Conservation (phyloP, 2,888 invertebrate species). For the Pollenia labialis region DNA sequence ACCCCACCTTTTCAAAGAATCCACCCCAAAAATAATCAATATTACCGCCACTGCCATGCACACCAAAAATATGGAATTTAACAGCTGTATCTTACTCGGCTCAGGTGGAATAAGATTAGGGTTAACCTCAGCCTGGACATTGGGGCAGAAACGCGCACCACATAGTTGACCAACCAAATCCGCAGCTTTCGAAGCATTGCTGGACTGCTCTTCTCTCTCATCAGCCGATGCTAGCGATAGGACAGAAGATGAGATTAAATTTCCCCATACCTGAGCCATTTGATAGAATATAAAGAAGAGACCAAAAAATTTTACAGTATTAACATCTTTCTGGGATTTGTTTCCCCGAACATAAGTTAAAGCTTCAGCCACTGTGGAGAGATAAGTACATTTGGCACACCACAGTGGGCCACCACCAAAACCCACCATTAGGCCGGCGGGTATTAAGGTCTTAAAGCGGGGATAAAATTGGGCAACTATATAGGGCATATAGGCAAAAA, state of each 20-base stretch:
- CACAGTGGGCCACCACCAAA: conserved; percentile 96
- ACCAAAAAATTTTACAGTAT: conserved; percentile 96
- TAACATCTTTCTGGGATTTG: conserved; percentile 87
- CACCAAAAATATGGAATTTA: conserved; percentile 91
- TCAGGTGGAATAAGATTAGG: conserved; percentile 90
- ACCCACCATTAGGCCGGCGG: conserved; percentile 85
- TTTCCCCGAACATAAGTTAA: conserved; percentile 89
- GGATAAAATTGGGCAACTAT: conserved; percentile 96
- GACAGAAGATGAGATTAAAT: conserved; percentile 92
- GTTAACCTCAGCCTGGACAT: conserved; percentile 85
- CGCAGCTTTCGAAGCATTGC: conserved; percentile 72
- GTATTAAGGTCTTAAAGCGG: conserved; percentile 92
- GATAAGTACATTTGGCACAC: conserved; percentile 97
- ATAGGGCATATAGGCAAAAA: conserved; percentile 95
- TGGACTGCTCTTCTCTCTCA: conserved; percentile 1
- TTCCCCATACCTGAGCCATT: conserved; percentile 98
- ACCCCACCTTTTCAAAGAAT: conserved; percentile 89
- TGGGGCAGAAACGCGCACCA: conserved; percentile 90
- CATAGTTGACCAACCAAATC: conserved; percentile 86
- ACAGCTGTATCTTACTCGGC: conserved; percentile 89
- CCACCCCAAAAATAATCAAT: conserved; percentile 91
- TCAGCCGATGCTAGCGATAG: conserved; percentile 76
- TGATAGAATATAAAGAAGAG: conserved; percentile 98
- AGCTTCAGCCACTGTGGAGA: conserved; percentile 92
- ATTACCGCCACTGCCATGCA: conserved; percentile 91